Base-by-base conservation (phyloP, 2,797 vertebrate species). In the Pteronotus mesoamericanus region DNA sequence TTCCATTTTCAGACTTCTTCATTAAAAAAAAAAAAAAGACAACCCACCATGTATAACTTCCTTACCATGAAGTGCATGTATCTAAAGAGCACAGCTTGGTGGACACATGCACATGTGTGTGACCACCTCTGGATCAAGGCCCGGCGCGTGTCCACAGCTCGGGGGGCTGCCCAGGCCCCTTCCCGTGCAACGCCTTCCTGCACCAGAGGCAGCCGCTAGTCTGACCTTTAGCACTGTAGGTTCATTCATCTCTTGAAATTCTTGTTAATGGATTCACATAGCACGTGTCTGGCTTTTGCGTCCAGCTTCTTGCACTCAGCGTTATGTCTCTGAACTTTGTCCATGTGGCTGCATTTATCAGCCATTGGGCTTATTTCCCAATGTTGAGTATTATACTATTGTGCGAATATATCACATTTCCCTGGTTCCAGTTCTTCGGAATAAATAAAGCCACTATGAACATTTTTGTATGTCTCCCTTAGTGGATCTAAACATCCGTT, bases 161-260 rank as follows among this genome's bases (percentile, higher is more conserved):
- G 7, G 9, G 1, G 10, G 53, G 9, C 26, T 6, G 2, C 72
- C 78, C 0, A 15, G 15, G 42, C 10, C 26, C 3, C 6, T 14
- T 3, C 18, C 55, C 0, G 2, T 0, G 9, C 4, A 0, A 9
- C 1, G 1, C 32, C 66, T 64, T 14, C n/a, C 7, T 8, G 39
- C 16, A 4, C 84, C 69, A 29, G 12, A 29, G 66, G 42, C 24
- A 86, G 85, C 53, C 0, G 5, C 11, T 15, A 1, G 3, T 18
- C 59, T 51, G 55, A 46, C 15, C 9, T 26, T 44, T 6, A 59
- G 10, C 14, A 32, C 44, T n/a, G 19, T 18, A 6, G 1, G 10
- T 29, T 12, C 19, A 9, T 26, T 68, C 2, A 29, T 44, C 74
- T 53, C 83, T 29, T 32, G 21, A 24, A 19, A 22, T 51, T 48